Evolutionary conservation across 2,888 invertebrate species (phyloP), one percentile per base, ranked within the genome.

Genomic region (Lamellibrachia columna): DNA sequence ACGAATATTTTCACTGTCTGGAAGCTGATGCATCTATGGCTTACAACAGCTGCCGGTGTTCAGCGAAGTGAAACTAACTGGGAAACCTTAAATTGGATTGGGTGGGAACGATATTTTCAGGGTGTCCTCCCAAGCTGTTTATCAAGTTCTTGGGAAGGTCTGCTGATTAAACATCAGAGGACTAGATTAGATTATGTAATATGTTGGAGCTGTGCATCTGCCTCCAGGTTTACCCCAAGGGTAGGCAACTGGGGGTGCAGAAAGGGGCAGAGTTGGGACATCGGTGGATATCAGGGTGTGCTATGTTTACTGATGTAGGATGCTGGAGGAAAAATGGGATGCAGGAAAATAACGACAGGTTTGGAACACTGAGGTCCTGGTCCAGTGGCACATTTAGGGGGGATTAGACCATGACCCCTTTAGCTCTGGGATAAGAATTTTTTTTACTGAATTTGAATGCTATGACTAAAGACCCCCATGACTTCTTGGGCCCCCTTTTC

Each of bases 121-220:
- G 75, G 75, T 75, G 75, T 75, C 75, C n/a, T 75, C 75, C 22
- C 75, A 75, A n/a, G 75, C 75, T 6, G 6, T 15, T 22, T 75
- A 75, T 75, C 75, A 75, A 22, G 22, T 4, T 75, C 1, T 15
- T 75, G 75, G 75, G 75, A 75, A 6, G 22, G 75, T 75, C 75
- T 75, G 75, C 15, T 75, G 75, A 75, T 75, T 75, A 75, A n/a
- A 75, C 75, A 75, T 75, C 75, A 75, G 22, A 75, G 75, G 75
- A 22, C 55, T 75, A 22, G 75, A 75, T 75, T 75, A 75, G 75
- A 75, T 75, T 75, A 75, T 22, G 22, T 75, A 75, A 75, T n/a
- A 75, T 22, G 75, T 75, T 75, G 75, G 22, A 22, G 75, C 75
- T 75, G 75, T n/a, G 22, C 15, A n/a, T 55, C 9, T 55, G 75